These are phyloP conservation scores for Timema podura DNA, from an alignment of 2,888 invertebrate species.

Conservation along the genomic window DNA sequence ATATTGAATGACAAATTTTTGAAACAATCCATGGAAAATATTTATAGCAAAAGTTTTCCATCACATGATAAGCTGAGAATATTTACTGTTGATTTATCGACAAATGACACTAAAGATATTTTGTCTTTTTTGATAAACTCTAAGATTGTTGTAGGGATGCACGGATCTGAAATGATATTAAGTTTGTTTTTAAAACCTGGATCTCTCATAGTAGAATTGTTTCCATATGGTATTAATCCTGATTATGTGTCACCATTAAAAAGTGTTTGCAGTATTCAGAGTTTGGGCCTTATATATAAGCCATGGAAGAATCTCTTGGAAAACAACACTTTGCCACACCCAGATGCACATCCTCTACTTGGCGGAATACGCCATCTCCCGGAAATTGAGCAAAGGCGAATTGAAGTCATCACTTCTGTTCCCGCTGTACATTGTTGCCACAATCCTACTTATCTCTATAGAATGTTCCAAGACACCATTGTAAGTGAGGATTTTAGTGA, in stretches of 20 bases:
- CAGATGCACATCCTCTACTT: slow-evolving; percentile 39
- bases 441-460: slow-evolving; percentile 47
- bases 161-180: slow-evolving; percentile 46
- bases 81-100: slow-evolving; percentile 30
- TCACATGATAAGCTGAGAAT: slow-evolving; percentile 17
- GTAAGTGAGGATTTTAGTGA: slow-evolving; percentile 39
- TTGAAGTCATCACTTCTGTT: slow-evolving; percentile 40
- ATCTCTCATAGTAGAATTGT: slow-evolving; percentile 47
- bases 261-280: slow-evolving; percentile 41
- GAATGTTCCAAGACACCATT: slow-evolving; percentile 50
- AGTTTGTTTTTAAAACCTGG: slow-evolving; percentile 44
- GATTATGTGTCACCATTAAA: slow-evolving; percentile 46
- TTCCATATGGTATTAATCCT: slow-evolving; percentile 48
- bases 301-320: slow-evolving; percentile 44
- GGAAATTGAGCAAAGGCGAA: slow-evolving; percentile 37
- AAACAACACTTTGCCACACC: slow-evolving; percentile 40
- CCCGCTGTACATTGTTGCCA: slow-evolving; percentile 47
- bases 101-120: slow-evolving; percentile 29
- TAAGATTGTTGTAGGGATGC: slow-evolving; percentile 36
- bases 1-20: slow-evolving; percentile 47
- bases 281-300: slow-evolving; percentile 42
- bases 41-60: slow-evolving; percentile 20
- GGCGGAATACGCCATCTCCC: slow-evolving; percentile 46
- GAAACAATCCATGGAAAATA: slow-evolving; percentile 34
- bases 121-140: slow-evolving; percentile 29